Evolutionary conservation across 2,113 vertebrate genomes (phyloP).

Genomic region (Hyaena hyaena): DNA sequence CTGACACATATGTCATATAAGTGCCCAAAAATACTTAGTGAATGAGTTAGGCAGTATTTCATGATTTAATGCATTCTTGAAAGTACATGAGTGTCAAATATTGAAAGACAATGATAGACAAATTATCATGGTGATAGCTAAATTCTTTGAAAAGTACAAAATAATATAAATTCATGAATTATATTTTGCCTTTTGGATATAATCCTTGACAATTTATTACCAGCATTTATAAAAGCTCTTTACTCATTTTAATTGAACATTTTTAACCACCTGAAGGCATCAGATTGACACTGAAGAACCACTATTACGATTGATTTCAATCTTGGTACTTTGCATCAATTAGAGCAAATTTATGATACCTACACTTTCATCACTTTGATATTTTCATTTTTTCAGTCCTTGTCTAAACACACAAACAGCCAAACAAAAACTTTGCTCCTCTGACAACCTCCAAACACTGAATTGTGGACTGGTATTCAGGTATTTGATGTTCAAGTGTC

Average conservation of each 20-base stretch:
- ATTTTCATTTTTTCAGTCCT: not conserved
- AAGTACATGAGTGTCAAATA: not conserved
- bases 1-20: not conserved
- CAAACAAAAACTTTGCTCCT: not conserved
- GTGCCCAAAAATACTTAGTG: not conserved
- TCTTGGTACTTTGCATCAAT: not conserved
- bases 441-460: not conserved
- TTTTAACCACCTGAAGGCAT: not conserved
- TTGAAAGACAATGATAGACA: slow-evolving; percentile 1
- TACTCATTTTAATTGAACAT: not conserved
- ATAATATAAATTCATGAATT: not conserved
- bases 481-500: not conserved
- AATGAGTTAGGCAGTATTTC: not conserved
- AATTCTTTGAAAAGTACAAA: not conserved
- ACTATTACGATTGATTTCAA: not conserved
- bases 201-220: not conserved
- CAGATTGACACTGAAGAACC: not conserved
- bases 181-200: not conserved
- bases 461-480: not conserved
- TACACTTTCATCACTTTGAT: not conserved
- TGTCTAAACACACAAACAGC: not conserved
- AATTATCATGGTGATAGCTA: not conserved
- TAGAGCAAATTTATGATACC: not conserved
- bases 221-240: not conserved
- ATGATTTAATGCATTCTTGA: not conserved